Evolutionary conservation across 2,113 vertebrate genomes (phyloP), one percentile per base, ranked within the genome.

Genomic region (Siniperca knerii): DNA sequence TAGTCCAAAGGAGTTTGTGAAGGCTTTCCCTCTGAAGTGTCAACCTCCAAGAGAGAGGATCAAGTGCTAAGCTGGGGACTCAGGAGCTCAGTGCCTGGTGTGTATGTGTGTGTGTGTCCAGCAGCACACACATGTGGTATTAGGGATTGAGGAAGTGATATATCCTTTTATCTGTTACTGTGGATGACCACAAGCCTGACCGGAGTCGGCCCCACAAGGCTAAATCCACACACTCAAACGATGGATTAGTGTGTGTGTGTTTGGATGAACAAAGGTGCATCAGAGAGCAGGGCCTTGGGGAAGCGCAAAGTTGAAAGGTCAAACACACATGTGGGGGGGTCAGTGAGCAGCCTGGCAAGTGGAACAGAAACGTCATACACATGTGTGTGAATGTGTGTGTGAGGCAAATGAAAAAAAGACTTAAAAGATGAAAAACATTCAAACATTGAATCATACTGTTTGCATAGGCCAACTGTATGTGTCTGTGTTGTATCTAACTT

Each of bases 231-330:
- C 82, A 75, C 80, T 93, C 55, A 87, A 91, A 84, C 89, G 85
- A 90, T 85, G 93, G 85, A 94, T 95, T 89, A 87, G 84, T 87
- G 67, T 76, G 84, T 89, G 54, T 71, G 58, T 79, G 21, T 67
- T 81, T 87, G 29, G 83, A 87, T 79, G 78, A 82, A 72, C 60
- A 83, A 71, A 90, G 87, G 87, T 88, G 83, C 79, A 78, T 57
- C 40, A 61, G 70, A 71, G 82, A 72, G 73, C 57, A 65, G 77
- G 48, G 70, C 85, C 85, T 87, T 88, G 93, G 94, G 92, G 91
- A 95, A 94, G 94, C 75, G 8, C 76, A 88, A 90, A 92, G 95
- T 95, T 97, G 94, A 96, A 93, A 95, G 96, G 96, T 96, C 96
- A 97, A 97, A 95, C 90, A 95, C 93, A 94, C 93, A 85, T 81